Evolutionary conservation across 2,113 vertebrate species (phyloP), one percentile per base, ranked within the genome.

Genomic region (Percina caprodes): DNA sequence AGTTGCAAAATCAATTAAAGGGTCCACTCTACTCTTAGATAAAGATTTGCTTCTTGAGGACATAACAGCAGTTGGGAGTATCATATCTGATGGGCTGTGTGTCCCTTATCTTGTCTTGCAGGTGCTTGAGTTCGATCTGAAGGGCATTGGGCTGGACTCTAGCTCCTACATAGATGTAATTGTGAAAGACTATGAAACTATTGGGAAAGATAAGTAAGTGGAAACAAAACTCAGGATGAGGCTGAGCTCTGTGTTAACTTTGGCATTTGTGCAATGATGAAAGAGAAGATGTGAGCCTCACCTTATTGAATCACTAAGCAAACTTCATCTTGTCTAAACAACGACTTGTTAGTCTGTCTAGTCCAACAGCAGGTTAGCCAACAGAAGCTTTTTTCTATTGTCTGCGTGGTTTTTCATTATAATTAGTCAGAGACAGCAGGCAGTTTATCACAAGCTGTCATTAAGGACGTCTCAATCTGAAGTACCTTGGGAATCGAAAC

Each of bases 161-260:
- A 95, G 96, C 51, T 98, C 98, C 61, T 95, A 90, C 65, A 93
- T 99, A 30, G 95, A 95, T 1, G 93, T 98, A 79, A 77, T 96
- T 88, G 97, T 99, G 93, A 99, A 99, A 94, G 98, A 99, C 92
- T 98, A 97, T 60, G 98, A 99, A 92, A 98, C 97, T 35, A 94
- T 99, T 91, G 98, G 98, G 90, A 97, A 97, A 93, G 94, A 99
- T 90, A 99, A 97, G 98, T 99, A 96, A 93, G 98, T 93, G 30
- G 26, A 19, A 18, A 0, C 49, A 26, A 23, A n/a, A n/a, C 5
- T 46, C 16, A 42, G 39, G 39, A 42, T 23, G 13, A 59, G 5
- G 1, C 56, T 26, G 21, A 69, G 24, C 49, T 52, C 21, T 35
- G 18, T 59, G 39, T 79, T 74, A 46, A 56, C 23, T 72, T 66